Evolutionary conservation across 2,113 vertebrate genomes (phyloP), one percentile per base, ranked within the genome.

Genomic region (Centropristis striata): DNA sequence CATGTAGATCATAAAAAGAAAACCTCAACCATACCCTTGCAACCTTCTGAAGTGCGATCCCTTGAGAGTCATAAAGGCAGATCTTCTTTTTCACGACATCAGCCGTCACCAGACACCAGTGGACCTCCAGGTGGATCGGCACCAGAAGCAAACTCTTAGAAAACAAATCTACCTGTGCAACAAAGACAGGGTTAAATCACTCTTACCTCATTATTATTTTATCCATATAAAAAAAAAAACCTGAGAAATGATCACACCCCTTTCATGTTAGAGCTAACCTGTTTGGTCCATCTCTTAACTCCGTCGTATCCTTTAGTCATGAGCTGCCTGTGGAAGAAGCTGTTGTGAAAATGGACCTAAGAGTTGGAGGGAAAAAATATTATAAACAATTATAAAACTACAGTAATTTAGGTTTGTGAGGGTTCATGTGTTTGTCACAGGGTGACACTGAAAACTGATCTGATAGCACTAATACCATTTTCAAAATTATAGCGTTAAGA

Each of bases 261-360:
- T 53, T 67, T 32, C 9, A 14, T 25, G 15, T 64, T 42, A 36
- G 4, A 51, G 1, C 86, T 71, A 89, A 98, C 98, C 97, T 98
- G 97, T 95, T 98, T 99, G 69, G 97, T 99, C 98, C 97, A 99
- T 88, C 98, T 95, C 88, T 96, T 99, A n/a, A 99, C 98, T 53
- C 97, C 97, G 65, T 98, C 97, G 71, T 98, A 99, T 80, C 98
- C 97, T 97, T 98, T 99, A 93, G 96, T 97, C 95, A 97, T 96
- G 41, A 99, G 97, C 95, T 99, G 97, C 92, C 95, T 96, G 88
- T 99, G 97, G 94, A 99, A 99, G 96, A 99, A 99, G 90, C 97
- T 99, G 96, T 99, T 99, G 92, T 98, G 97, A 91, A 99, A 99
- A 95, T 99, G 97, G 92, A 99, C 97, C 98, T 99, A 78, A 23